These are phyloP conservation scores for Pachycephus smyrnensis DNA, from an alignment of 2,888 invertebrate species.

Conservation along the genomic window DNA sequence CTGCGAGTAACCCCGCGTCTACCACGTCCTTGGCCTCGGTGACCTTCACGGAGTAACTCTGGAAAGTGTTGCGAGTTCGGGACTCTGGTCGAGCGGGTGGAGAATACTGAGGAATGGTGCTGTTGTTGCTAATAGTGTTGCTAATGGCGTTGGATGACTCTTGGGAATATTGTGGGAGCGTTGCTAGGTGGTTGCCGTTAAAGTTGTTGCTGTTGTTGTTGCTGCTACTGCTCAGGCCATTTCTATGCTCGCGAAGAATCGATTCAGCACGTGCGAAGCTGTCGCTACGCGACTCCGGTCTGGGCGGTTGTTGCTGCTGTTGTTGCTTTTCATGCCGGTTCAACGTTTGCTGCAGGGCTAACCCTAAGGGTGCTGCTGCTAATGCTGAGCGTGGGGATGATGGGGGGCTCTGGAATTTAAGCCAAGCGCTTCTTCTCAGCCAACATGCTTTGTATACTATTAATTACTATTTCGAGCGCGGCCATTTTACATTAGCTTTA, in stretches of 20 bases:
- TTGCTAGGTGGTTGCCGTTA: slow-evolving; percentile 70
- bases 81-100: slow-evolving; percentile 1
- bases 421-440: slow-evolving; percentile 55
- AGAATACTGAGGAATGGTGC: neutral
- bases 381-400: slow-evolving; percentile 56
- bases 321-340: slow-evolving; percentile 23
- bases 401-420: slow-evolving; percentile 64
- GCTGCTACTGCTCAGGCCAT: slow-evolving; percentile 66
- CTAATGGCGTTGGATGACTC: neutral
- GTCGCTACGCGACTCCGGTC: slow-evolving; percentile 60
- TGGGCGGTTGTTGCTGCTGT: slow-evolving; percentile 46
- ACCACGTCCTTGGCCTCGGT: slow-evolving; percentile 40
- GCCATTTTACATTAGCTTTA: no score
- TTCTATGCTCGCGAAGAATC: slow-evolving; percentile 52
- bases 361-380: slow-evolving; percentile 52
- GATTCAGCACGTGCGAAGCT: slow-evolving; percentile 59
- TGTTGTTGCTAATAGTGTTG: no score
- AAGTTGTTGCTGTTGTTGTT: slow-evolving; percentile 56
- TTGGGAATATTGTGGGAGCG: slow-evolving; percentile 56
- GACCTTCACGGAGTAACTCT: slow-evolving; percentile 17
- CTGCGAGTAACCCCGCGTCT: slow-evolving; percentile 50
- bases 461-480: neutral
- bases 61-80: slow-evolving; percentile 1
- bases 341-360: slow-evolving; percentile 39
- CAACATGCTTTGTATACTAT: slow-evolving; percentile 26